Evolutionary conservation across 2,113 vertebrate species (phyloP).

Genomic region (Protobothrops mucrosquamatus): DNA sequence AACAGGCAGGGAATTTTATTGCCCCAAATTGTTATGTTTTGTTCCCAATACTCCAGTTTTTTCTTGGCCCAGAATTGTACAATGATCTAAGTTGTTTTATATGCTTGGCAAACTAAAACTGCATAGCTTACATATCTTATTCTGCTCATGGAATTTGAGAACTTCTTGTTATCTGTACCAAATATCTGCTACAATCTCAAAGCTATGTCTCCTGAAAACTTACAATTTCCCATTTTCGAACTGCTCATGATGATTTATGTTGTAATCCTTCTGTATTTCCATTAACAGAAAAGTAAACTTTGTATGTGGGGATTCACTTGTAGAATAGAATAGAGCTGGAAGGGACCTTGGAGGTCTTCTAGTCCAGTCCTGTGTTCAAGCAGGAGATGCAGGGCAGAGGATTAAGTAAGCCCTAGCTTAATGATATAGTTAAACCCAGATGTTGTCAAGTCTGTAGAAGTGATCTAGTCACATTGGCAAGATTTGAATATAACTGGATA

Average conservation of each 20-base stretch:
- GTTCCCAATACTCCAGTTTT: not conserved
- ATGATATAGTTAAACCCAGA: not conserved
- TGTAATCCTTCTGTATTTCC: not conserved
- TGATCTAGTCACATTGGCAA: not conserved
- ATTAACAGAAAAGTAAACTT: not conserved
- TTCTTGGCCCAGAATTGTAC: not conserved
- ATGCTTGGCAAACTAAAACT: not conserved
- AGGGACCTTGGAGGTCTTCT: no score
- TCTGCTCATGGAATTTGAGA: not conserved
- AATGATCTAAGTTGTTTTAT: not conserved
- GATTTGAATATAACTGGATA: not conserved
- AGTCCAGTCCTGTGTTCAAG: no score
- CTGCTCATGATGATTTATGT: not conserved
- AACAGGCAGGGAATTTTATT: not conserved
- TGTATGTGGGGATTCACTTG: not conserved
- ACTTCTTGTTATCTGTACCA: not conserved
- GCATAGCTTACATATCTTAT: not conserved
- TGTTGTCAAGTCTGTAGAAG: not conserved
- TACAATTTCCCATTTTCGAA: not conserved
- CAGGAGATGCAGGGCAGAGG: not conserved
- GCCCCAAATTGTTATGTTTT: not conserved
- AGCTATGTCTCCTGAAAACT: not conserved
- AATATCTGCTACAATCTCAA: not conserved
- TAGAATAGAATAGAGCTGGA: no score
- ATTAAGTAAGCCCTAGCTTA: not conserved